A percentile compares a stretch with the other conserved stretches of the same genome.
Evolutionary conservation across 1,140 invertebrate genomes (phyloP).

Genomic region (Leptopilina boulardi): DNA sequence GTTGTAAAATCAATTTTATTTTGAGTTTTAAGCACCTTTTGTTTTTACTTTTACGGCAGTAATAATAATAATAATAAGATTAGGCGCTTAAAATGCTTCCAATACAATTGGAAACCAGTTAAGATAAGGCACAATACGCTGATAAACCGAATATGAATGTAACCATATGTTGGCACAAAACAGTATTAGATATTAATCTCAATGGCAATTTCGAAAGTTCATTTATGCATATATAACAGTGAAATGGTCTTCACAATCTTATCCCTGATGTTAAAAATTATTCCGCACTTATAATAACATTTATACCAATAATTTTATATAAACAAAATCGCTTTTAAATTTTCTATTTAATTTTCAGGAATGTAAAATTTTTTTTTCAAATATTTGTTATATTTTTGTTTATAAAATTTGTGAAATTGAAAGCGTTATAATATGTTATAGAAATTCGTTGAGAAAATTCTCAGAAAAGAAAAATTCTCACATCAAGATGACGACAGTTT

Average conservation of each 20-base stretch:
- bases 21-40: too few species aligned
- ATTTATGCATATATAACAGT: background rate
- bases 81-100: background rate
- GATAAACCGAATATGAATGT: conserved; percentile 11
- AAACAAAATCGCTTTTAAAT: background rate
- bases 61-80: background rate
- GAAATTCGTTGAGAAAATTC: background rate
- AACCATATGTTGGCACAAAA: conserved; percentile 1
- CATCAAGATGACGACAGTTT: background rate
- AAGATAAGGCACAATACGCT: conserved; percentile 22
- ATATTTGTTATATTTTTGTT: background rate
- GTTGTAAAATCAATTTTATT: too few species aligned
- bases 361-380: background rate
- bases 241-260: background rate
- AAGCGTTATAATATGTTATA: background rate
- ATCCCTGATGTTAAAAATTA: background rate
- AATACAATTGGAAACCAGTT: conserved; percentile 24
- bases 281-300: too few species aligned
- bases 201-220: conserved; percentile 3
- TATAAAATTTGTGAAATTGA: background rate
- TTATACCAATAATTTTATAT: background rate
- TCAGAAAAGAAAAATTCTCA: conserved; percentile 4
- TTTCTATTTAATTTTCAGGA: background rate
- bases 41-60: background rate
- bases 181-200: conserved; percentile 19